phyloP scores from a whole-genome alignment of 2,888 invertebrate genomes.

The Sabellastarte sp. region DNA sequence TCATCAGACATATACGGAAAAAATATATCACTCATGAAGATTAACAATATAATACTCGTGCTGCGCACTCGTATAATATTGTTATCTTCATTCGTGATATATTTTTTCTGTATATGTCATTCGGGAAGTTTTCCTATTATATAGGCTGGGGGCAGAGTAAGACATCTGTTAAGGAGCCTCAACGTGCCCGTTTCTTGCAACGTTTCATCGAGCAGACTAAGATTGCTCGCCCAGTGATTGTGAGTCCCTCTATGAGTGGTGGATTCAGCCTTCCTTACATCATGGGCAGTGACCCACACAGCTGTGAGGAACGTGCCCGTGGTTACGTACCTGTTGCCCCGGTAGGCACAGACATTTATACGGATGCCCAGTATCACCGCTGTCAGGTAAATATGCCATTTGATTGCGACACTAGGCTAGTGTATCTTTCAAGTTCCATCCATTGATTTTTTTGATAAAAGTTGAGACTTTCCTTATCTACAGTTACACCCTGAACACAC shows the following conservation, averaged over 20 bases:
- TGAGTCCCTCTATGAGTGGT: conserved; percentile 63
- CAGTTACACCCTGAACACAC: too few relatives aligned
- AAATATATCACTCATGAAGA: too few relatives aligned
- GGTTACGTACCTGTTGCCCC: conserved; percentile 61
- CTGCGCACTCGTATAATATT: too few relatives aligned
- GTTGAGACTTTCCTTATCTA: too few relatives aligned
- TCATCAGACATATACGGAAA: too few relatives aligned
- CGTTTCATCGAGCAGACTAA: conserved; percentile 43
- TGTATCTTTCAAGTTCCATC: too few relatives aligned
- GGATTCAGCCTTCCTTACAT: conserved; percentile 59
- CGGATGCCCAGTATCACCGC: conserved; percentile 30
- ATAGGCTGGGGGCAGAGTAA: conserved; percentile 48
- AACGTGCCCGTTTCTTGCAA: conserved; percentile 15
- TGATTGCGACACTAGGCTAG: too few relatives aligned
- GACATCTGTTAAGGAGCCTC: conserved; percentile 9
- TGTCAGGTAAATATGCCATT: conserved; percentile 42
- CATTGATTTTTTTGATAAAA: too few relatives aligned
- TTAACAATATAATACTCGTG: too few relatives aligned
- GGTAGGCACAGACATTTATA: conserved; percentile 44
- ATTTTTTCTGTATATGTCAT: too few relatives aligned
- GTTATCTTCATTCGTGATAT: too few relatives aligned
- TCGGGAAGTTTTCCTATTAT: too few relatives aligned
- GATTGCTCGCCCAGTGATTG: conserved; percentile 55
- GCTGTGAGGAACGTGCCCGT: conserved; percentile 32
- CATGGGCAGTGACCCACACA: conserved; percentile 42